A percentile compares a stretch with the other conserved stretches of the same genome.
phyloP scores from a whole-genome alignment of 2,113 vertebrate genomes.

The Cryptotis parvus region DNA sequence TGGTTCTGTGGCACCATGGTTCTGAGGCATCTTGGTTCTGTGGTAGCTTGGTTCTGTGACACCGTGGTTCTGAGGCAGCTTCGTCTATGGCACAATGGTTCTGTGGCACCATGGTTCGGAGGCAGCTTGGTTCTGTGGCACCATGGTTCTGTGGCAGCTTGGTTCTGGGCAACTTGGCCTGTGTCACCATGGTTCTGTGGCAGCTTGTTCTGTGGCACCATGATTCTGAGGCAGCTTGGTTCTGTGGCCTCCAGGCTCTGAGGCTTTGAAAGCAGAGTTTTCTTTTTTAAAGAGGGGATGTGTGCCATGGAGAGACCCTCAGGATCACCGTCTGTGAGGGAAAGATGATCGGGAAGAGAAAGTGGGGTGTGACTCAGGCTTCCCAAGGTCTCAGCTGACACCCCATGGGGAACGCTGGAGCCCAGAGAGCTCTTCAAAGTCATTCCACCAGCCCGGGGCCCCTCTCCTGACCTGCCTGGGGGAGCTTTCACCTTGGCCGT shows the following conservation, averaged over 20 bases:
- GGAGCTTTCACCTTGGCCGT: not conserved
- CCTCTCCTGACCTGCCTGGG: not conserved
- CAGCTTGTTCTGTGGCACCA: too few relatives aligned
- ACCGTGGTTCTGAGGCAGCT: too few relatives aligned
- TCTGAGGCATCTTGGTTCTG: too few relatives aligned
- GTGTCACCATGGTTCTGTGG: too few relatives aligned
- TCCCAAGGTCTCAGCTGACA: not conserved
- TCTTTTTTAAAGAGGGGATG: not conserved
- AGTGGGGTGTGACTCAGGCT: not conserved
- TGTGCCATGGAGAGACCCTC: fast-evolving
- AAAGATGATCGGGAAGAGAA: not conserved
- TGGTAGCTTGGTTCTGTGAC: too few relatives aligned
- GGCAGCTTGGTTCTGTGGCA: too few relatives aligned
- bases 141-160: fast-evolving
- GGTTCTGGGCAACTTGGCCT: too few relatives aligned
- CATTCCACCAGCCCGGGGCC: fast-evolving
- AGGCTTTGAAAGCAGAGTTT: not conserved
- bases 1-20: too few relatives aligned
- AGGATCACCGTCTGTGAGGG: too few relatives aligned
- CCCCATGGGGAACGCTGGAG: not conserved
- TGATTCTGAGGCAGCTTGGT: not conserved
- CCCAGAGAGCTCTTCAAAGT: not conserved
- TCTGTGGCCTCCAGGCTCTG: not conserved
- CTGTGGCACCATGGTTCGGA: too few relatives aligned
- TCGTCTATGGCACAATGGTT: too few relatives aligned